A percentile compares a stretch with the other conserved stretches of the same genome.
phyloP scores from a whole-genome alignment of 2,888 invertebrate genomes.

The Loripinus fragilis region DNA sequence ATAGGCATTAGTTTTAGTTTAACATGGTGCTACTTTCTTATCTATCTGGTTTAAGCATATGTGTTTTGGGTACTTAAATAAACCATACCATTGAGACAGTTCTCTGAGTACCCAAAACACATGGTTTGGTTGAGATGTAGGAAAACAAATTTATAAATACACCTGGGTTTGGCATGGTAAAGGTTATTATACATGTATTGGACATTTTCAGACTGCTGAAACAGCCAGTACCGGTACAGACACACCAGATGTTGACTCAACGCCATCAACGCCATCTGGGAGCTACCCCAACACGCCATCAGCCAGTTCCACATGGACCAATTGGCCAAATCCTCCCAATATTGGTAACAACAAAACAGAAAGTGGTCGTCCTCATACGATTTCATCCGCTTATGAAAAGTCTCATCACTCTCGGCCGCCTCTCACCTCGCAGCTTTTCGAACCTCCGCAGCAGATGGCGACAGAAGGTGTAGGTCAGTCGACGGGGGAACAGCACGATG shows the following conservation, averaged over 20 bases:
- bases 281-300: slow-evolving; percentile 84
- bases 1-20: too few species aligned
- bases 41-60: too few species aligned
- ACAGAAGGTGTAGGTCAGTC: slow-evolving; percentile 51
- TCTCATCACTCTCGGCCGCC: slow-evolving; percentile 91
- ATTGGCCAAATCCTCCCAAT: slow-evolving; percentile 79
- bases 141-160: too few species aligned
- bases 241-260: slow-evolving; percentile 71
- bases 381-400: slow-evolving; percentile 95
- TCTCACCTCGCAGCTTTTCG: slow-evolving; percentile 93
- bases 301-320: slow-evolving; percentile 81
- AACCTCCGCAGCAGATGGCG: slow-evolving; percentile 87
- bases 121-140: too few species aligned
- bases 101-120: too few species aligned
- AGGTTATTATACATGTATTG: too few species aligned
- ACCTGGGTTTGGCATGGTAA: too few species aligned
- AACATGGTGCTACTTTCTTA: too few species aligned
- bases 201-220: slow-evolving; percentile 57
- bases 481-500: slow-evolving; percentile 45
- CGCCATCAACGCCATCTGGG: slow-evolving; percentile 85
- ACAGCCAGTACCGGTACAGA: slow-evolving; percentile 64
- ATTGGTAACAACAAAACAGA: slow-evolving; percentile 75
- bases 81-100: too few species aligned
- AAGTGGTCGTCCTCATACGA: slow-evolving; percentile 93
- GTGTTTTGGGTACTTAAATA: too few species aligned